Percentiles rank a stretch among this genome's conserved stretches.
These are phyloP conservation scores for Pseudobourletiella spinata DNA, from an alignment of 1,140 invertebrate species.

Conservation along the genomic window DNA sequence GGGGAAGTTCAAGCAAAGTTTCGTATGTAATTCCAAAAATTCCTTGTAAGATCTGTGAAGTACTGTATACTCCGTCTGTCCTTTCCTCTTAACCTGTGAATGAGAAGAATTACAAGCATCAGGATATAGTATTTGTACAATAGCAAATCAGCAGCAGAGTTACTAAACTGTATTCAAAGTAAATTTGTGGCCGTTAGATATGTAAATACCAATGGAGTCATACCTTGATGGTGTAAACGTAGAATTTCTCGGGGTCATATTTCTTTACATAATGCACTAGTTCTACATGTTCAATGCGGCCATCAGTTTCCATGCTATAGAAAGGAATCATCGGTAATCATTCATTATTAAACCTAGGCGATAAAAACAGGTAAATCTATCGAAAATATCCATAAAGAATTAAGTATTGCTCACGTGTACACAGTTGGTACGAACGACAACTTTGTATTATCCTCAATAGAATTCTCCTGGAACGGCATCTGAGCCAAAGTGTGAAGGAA, in stretches of 20 bases:
- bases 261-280: constrained; percentile 86
- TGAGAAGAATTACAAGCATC: background rate
- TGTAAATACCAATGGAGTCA: no score
- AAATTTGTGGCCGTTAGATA: no score
- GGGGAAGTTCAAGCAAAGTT: constrained; percentile 84
- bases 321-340: constrained; percentile 13
- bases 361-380: no score
- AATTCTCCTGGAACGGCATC: constrained; percentile 72
- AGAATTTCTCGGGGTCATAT: constrained; percentile 96
- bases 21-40: constrained; percentile 92
- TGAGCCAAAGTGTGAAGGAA: constrained; percentile 96
- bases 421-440: constrained; percentile 88
- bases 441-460: constrained; percentile 62
- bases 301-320: constrained; percentile 76
- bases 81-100: constrained; percentile 58
- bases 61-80: constrained; percentile 71
- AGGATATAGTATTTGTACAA: background rate
- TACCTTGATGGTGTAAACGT: constrained; percentile 82
- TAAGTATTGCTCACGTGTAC: constrained; percentile 66
- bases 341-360: constrained; percentile 6
- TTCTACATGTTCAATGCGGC: constrained; percentile 71
- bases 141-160: no score
- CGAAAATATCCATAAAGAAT: no score
- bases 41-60: constrained; percentile 91
- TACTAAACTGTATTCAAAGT: no score